Base-by-base conservation (phyloP, 1,140 invertebrate genomes). In the Dufourea novaeangliae region DNA sequence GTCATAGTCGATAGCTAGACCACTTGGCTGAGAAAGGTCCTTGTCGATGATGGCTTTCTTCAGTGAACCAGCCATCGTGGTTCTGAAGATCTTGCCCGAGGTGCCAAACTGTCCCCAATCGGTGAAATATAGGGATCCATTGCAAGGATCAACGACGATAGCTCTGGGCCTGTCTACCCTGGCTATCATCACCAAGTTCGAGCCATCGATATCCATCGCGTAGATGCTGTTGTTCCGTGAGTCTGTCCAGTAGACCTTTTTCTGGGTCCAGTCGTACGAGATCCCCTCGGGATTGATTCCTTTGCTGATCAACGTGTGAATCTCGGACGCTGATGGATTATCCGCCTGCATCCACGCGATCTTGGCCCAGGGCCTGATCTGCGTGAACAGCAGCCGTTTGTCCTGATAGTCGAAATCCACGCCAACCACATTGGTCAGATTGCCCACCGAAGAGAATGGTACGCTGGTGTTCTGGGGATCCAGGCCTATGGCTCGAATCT, bases 171-270 rank as follows among this genome's bases (percentile, higher is more conserved):
- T 93, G 86, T 99, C 97, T 0, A 99, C 98, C 86, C 96, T 93
- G 1, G 97, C 96, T 73, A 99, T 98, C 95, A 98, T 98, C 0
- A 99, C 96, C 44, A 99, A 93, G 86, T 98, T 96, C 0, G 95
- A 93, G 12, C 97, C 97, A 87, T 98, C 96, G 7, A 97, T 92
- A 88, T 99, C 98, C 96, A 99, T 98, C 0, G 98, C 97, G 86
- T 98, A 99, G 61, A 99, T 98, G 34, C 96, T 97, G 79, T 97
- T 97, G 86, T 98, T 99, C 0, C 96, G 97, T 54, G 96, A 98
- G 85, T 99, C 98, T 0, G 98, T 98, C 98, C 98, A 99, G 89
- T 99, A 99, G 37, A 99, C 95, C 91, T 98, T 99, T 87, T 97
- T 97, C 79, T 97, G 97, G 0, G 98, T 98, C 98, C 98, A 99